A percentile compares a stretch with the other conserved stretches of the same genome.
Evolutionary conservation across 2,113 vertebrate species (phyloP).

Genomic region (Cyanocitta stelleri): DNA sequence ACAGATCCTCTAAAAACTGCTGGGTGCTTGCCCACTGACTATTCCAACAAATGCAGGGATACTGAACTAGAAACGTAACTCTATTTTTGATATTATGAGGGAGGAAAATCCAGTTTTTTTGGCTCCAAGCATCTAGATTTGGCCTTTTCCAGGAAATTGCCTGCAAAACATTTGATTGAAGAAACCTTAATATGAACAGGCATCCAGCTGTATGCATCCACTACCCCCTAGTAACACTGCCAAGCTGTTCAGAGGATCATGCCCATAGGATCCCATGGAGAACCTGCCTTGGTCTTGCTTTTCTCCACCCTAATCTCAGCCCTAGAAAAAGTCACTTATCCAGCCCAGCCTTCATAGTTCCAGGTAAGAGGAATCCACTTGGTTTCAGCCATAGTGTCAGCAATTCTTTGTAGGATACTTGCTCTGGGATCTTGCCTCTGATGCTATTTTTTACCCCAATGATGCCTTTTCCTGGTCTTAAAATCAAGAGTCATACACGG

Average conservation of each 20-base stretch:
- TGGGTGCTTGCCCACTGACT: not conserved
- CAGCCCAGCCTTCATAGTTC: not conserved
- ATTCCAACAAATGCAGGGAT: not conserved
- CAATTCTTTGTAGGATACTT: not conserved
- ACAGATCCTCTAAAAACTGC: not conserved
- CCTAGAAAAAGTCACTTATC: not conserved
- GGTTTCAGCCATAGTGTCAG: not conserved
- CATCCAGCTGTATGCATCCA: accelerated
- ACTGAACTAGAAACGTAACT: not conserved
- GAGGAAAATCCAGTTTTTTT: not conserved
- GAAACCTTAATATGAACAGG: not conserved
- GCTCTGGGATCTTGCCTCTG: not conserved
- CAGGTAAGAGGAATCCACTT: not conserved
- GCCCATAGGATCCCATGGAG: not conserved
- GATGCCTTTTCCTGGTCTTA: no score
- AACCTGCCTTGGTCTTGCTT: not conserved
- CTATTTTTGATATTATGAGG: not conserved
- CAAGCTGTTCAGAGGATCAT: not conserved
- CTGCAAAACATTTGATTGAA: not conserved
- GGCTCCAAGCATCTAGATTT: not conserved
- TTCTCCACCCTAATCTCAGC: not conserved
- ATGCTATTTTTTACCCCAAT: not conserved
- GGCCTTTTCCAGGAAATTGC: not conserved
- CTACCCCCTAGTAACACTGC: accelerated
- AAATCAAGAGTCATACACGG: no score